Conservation (phyloP, 1,140 invertebrate genomes). For the Drosophila lowei region DNA sequence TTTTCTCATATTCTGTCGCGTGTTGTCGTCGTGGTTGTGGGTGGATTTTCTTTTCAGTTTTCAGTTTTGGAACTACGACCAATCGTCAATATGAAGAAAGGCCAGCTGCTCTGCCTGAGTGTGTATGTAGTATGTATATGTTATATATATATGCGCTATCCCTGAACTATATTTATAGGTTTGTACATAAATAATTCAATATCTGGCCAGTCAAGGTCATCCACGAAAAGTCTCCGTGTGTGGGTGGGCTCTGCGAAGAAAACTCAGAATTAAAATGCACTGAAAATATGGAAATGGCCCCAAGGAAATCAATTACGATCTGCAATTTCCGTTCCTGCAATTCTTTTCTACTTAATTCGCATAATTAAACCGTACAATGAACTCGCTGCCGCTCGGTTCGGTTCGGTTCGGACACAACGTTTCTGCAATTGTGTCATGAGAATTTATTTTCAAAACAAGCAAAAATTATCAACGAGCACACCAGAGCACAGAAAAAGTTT, state of each 20-base stretch:
- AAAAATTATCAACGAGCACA: constrained; percentile 41
- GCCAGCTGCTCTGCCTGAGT: constrained; percentile 10
- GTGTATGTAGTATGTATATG: no score
- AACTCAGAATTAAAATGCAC: constrained; percentile 51
- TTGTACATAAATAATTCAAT: constrained; percentile 66
- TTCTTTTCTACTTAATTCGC: constrained; percentile 26
- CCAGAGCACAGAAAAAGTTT: constrained; percentile 21
- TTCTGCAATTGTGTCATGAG: constrained; percentile 65
- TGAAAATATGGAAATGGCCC: constrained; percentile 33
- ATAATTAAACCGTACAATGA: constrained; percentile 54
- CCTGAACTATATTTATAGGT: constrained; percentile 76
- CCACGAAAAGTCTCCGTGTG: constrained; percentile 13
- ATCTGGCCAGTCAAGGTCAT: constrained; percentile 70
- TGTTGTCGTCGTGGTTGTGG: constrained; percentile 38
- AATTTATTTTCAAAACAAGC: constrained; percentile 73
- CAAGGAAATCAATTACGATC: constrained; percentile 35
- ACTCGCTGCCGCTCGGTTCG: constrained; percentile 9
- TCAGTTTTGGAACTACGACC: constrained; percentile 55
- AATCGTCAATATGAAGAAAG: constrained; percentile 71
- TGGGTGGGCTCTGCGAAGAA: constrained; percentile 18
- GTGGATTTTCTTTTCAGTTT: constrained; percentile 58
- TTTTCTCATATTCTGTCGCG: constrained; percentile 33
- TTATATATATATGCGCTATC: constrained; percentile 44
- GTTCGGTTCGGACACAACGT: no score
- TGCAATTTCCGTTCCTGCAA: constrained; percentile 9